phyloP scores from a whole-genome alignment of 2,113 vertebrate species.

The Stegastes partitus region DNA sequence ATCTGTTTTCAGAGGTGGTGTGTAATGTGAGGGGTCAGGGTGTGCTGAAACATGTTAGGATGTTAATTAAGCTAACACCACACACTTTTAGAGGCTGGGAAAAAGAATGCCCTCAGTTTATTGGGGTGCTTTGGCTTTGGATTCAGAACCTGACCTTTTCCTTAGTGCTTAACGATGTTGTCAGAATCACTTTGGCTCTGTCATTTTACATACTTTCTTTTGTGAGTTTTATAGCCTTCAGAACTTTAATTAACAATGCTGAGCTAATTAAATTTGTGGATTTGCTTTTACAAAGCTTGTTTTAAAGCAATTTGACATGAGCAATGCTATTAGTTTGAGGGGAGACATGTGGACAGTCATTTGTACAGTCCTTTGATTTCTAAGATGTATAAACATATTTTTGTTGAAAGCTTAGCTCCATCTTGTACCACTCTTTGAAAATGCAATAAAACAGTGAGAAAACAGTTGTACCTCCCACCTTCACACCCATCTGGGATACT shows the following conservation, averaged over 20 bases:
- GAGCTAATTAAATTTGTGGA: slow-evolving; percentile 24
- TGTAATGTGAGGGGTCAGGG: slow-evolving; percentile 70
- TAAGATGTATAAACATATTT: slow-evolving; percentile 42
- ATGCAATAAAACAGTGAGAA: slow-evolving; percentile 74
- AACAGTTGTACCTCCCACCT: slow-evolving; percentile 63
- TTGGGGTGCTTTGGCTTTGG: slow-evolving; percentile 65
- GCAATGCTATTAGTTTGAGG: slow-evolving; percentile 27
- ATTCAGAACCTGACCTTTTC: slow-evolving; percentile 67
- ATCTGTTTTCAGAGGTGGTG: slow-evolving; percentile 76
- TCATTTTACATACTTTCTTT: slow-evolving; percentile 34
- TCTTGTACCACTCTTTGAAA: slow-evolving; percentile 72
- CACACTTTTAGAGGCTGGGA: slow-evolving; percentile 58
- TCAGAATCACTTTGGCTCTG: slow-evolving; percentile 31
- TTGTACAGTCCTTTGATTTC: slow-evolving; percentile 43
- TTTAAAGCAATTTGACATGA: slow-evolving; percentile 20
- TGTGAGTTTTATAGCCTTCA: slow-evolving; percentile 27
- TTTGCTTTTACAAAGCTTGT: slow-evolving; percentile 12
- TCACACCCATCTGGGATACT: slow-evolving; percentile 63
- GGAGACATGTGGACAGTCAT: slow-evolving; percentile 1
- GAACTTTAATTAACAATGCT: slow-evolving; percentile 23
- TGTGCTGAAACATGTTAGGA: slow-evolving; percentile 75
- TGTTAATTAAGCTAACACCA: slow-evolving; percentile 71
- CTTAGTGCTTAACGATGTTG: slow-evolving; percentile 50
- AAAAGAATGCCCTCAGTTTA: slow-evolving; percentile 73
- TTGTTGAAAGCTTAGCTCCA: slow-evolving; percentile 24